Evolutionary conservation across 1,140 invertebrate species (phyloP), one percentile per base, ranked within the genome.

Genomic region (Papilio polyxenes): DNA sequence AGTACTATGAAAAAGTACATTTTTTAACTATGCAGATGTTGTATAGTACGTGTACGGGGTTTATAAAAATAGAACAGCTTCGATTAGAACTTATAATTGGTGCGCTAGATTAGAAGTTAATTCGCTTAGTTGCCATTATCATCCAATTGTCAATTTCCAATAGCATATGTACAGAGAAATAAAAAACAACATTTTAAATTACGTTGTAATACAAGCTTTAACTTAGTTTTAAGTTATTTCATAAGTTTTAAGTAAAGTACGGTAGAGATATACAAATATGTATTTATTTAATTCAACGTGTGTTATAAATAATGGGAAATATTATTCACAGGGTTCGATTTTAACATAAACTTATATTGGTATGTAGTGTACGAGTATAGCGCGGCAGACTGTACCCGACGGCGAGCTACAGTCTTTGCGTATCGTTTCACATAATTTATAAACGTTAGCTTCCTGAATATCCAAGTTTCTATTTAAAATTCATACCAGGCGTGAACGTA

Each of bases 391-490:
- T 2, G 49, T 10, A 15, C 11, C 4, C 1, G 49, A 51, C 10
- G 49, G 49, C 49, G 11, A 15, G 59, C 59, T 65, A 23, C 59
- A 3, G 65, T 72, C 65, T 37, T 37, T 72, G 65, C 65, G 65
- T 37, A 37, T 72, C 23, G 31, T 40, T 37, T 72, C 23, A 72
- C 13, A 72, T 72, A 72, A 72, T 72, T 72, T 72, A 72, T 72
- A 72, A 72, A 72, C 31, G 65, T 72, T 72, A 72, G 65, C 31
- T 72, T 72, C 65, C 65, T 72, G 65, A 72, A 72, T 72, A 72
- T 72, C 31, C 23, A 72, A 72, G n/a, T 37, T 72, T 37, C 65
- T 31, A 72, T 72, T 72, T 72, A 72, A 72, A 72, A 72, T 72
- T 72, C 65, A 72, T 72, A 17, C 31, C 65, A 72, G 65, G 65